Conservation (phyloP, 2,113 vertebrate species). For the Cardinalis cardinalis region DNA sequence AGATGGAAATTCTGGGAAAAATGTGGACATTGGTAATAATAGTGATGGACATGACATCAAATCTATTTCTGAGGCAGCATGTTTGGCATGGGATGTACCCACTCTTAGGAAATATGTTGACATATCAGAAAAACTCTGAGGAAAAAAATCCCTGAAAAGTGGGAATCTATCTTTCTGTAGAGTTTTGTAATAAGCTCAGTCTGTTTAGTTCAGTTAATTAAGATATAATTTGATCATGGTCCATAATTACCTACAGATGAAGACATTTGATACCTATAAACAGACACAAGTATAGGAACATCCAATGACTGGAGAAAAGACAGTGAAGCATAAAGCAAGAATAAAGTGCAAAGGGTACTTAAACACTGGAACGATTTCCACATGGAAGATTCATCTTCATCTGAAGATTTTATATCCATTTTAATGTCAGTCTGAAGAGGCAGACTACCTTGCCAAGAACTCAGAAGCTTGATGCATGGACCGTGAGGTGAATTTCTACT, state of each 20-base stretch:
- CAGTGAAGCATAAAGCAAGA: neutral
- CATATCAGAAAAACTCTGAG: neutral
- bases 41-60: rapidly evolving
- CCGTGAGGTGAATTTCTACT: neutral
- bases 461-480: neutral
- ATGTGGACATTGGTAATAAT: neutral
- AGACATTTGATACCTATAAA: neutral
- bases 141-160: neutral
- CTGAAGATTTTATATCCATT: neutral
- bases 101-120: neutral
- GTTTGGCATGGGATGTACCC: rapidly evolving
- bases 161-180: neutral
- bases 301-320: neutral
- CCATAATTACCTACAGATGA: neutral
- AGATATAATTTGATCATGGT: neutral
- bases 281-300: neutral
- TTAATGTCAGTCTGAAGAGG: conserved; percentile 3
- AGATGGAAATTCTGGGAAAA: neutral
- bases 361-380: neutral
- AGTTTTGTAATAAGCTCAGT: neutral
- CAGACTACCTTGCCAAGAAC: neutral
- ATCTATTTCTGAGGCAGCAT: neutral
- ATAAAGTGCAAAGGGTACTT: neutral
- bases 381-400: neutral
- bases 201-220: neutral